Evolutionary conservation across 2,888 invertebrate species (phyloP), one percentile per base, ranked within the genome.

Genomic region (Papilio elwesi): DNA sequence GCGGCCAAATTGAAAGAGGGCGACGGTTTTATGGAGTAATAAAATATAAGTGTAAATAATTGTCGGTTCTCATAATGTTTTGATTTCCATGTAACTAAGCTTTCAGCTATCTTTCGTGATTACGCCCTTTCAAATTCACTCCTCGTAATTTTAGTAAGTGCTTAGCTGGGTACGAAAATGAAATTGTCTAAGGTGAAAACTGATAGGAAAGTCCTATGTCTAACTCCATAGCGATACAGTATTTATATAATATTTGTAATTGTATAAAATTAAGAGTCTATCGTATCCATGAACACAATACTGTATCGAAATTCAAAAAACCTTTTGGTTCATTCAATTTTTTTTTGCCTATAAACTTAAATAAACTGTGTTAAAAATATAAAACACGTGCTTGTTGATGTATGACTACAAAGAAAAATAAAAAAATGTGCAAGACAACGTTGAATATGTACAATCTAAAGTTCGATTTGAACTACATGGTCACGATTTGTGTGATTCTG

Each of bases 11-110:
- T 89, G 85, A 86, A 86, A 84, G 83, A 83, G 82, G 81, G 83
- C 75, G 86, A 89, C 85, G 84, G 80, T 90, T 90, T 90, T 89
- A 90, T 88, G 79, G 81, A 76, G 80, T 83, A 78, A 86, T 90
- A 87, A 90, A 90, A 87, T 87, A 88, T 85, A 79, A 77, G 78
- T 74, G 76, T 74, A 75, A 79, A 78, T 62, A 43, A 62, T 79
- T 80, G 76, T 79, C 74, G 74, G 76, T 74, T 74, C 69, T 73
- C 48, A 65, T 75, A 74, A 77, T 76, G 64, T 74, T 74, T 51
- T 73, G 47, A 13, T 63, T 69, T 36, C 16, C 48, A 15, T 63
- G 12, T 49, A 51, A 59, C 15, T 52, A 26, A 62, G 59, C 38
- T 16, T 48, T 62, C 48, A 62, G 47, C 53, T 72, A 68, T 38